Percentiles rank a stretch among this genome's conserved stretches.
Conservation (phyloP, 1,140 invertebrate species). For the Hetaerina americana region DNA sequence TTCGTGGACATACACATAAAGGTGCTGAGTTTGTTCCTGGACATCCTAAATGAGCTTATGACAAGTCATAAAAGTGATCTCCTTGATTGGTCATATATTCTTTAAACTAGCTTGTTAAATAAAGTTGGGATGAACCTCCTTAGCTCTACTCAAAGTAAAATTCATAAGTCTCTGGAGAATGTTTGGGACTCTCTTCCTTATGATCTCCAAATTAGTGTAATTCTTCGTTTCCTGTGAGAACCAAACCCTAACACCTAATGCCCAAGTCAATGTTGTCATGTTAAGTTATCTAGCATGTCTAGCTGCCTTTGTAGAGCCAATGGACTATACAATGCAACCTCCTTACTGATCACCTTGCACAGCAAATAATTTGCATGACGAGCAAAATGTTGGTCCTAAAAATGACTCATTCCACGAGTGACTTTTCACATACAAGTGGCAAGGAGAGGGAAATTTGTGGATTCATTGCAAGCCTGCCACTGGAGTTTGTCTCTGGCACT, state of each 20-base stretch:
- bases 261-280: slow-evolving; percentile 65
- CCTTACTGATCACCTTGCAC: too few species aligned
- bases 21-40: slow-evolving; percentile 84
- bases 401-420: too few species aligned
- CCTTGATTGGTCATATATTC: slow-evolving; percentile 80
- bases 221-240: slow-evolving; percentile 71
- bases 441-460: too few species aligned
- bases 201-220: slow-evolving; percentile 45
- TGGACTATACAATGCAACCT: too few species aligned
- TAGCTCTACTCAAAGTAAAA: slow-evolving; percentile 78
- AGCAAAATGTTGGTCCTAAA: too few species aligned
- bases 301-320: slow-evolving; percentile 38
- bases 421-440: too few species aligned
- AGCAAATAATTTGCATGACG: too few species aligned
- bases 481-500: too few species aligned
- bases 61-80: slow-evolving; percentile 73
- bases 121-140: slow-evolving; percentile 83
- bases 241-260: slow-evolving; percentile 77
- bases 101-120: slow-evolving; percentile 63
- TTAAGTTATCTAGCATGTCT: slow-evolving; percentile 60
- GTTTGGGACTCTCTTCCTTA: slow-evolving; percentile 56
- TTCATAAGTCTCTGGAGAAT: slow-evolving; percentile 72
- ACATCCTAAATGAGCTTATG: slow-evolving; percentile 80
- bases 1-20: slow-evolving; percentile 96
- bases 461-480: too few species aligned